Evolutionary conservation across 2,888 invertebrate genomes (phyloP), one percentile per base, ranked within the genome.

Genomic region (Coronaproctus castanopsis): DNA sequence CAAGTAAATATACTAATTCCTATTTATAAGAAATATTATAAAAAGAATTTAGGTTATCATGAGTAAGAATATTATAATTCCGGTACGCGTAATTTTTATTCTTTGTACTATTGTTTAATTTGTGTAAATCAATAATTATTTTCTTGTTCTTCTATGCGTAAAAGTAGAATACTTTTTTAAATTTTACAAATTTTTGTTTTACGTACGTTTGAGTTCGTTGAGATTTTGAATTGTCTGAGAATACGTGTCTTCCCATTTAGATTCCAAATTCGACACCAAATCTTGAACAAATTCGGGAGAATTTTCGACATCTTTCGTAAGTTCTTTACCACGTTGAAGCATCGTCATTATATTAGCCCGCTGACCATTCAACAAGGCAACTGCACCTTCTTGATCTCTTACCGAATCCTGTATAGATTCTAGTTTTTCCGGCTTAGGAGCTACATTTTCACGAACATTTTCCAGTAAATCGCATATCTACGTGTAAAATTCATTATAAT

Each of bases 301-400:
- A n/a, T 60, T 24, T 68, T 90, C 84, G 0, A 81, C 79, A 67
- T 92, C 90, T 71, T 84, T 87, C 63, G 85, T 80, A 1, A 96
- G 79, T 67, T 90, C 89, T 68, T 87, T 87, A 21, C 95, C 95
- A 64, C 85, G 80, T 70, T 93, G 92, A 2, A 96, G 72, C 80
- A 93, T 87, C 1, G 89, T 85, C 78, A 92, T 85, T 22, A 92
- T 86, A 62, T 84, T 84, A 0, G 86, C 81, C 66, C 89, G 76
- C 68, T 89, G 87, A 63, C 85, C 80, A 70, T 92, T 90, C 24
- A 92, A 74, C 69, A 89, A 84, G 66, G 81, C 81, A 24, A 91
- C 80, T 8, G 87, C 83, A 52, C 79, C 78, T 71, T 91, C 88
- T 71, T 92, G 91, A 67, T 88, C 85, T 59, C 80, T 75, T 18